Evolutionary conservation across 2,113 vertebrate genomes (phyloP).

Genomic region (Anser cygnoides): DNA sequence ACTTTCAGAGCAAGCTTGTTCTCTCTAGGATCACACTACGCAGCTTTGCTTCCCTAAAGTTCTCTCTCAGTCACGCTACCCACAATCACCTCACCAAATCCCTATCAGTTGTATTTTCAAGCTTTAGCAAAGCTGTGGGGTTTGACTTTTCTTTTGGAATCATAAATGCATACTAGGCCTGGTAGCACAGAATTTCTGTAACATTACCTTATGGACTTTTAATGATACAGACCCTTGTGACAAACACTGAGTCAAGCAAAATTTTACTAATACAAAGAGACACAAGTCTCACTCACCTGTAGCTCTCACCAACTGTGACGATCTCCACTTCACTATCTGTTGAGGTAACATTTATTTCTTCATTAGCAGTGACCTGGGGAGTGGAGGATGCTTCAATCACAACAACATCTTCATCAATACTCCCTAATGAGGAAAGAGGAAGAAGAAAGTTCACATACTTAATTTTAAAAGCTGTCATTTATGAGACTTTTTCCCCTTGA

Average conservation of each 20-base stretch:
- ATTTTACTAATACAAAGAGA: not conserved
- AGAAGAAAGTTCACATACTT: not conserved
- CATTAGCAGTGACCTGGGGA: constrained; percentile 90
- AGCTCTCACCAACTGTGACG: constrained; percentile 95
- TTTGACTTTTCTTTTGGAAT: not conserved
- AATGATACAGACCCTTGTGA: not conserved
- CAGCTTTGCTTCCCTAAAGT: not conserved
- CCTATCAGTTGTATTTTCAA: not conserved
- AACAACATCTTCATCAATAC: constrained; percentile 96
- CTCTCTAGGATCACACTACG: not conserved
- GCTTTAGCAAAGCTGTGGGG: not conserved
- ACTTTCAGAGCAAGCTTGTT: not conserved
- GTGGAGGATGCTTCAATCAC: constrained; percentile 98
- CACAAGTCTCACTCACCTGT: constrained; percentile 85
- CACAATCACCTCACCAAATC: not conserved
- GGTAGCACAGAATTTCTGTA: not conserved
- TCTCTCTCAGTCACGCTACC: not conserved
- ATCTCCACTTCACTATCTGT: constrained; percentile 99
- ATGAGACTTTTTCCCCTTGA: not conserved
- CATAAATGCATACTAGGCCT: not conserved
- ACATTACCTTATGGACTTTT: not conserved
- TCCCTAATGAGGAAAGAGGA: constrained; percentile 77
- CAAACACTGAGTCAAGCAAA: not conserved
- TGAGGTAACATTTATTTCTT: constrained; percentile 99
- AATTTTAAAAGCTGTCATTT: not conserved